Evolutionary conservation across 2,113 vertebrate genomes (phyloP), one percentile per base, ranked within the genome.

Genomic region (Poeciliopsis occidentalis): DNA sequence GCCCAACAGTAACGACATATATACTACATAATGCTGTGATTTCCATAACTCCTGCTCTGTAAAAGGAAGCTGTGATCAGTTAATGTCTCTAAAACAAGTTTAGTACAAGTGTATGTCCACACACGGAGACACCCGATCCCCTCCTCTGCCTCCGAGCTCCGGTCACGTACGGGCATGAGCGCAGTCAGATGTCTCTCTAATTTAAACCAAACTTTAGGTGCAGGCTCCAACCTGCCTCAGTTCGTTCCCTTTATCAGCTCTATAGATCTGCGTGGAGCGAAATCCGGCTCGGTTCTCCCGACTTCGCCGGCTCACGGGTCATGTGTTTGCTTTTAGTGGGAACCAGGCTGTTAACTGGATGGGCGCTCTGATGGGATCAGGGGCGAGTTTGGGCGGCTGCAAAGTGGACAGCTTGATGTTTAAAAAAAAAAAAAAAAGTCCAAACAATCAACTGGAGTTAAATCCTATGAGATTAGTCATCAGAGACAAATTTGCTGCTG

Each of bases 161-260:
- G 75, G 79, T 88, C 87, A 69, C 89, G 92, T 93, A 92, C 71
- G 91, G 85, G 86, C 84, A 87, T 90, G 78, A 93, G 93, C 95
- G 81, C 92, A 92, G 94, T 95, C 94, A 92, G 89, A 95, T 96
- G 92, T 94, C 90, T 90, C 91, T 90, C 88, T 88, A 95, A 95
- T 92, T 77, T 84, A 88, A 78, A 89, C 91, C 93, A 96, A 95
- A 95, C 94, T 92, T 85, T 88, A 87, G 91, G 89, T 84, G 83
- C 92, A 91, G 91, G 86, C 87, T 82, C 80, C 64, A 75, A 82
- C 89, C 72, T 89, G 92, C 93, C 95, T 90, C 90, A 88, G 37
- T 62, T 72, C 47, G 30, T 29, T 88, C 93, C 92, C 92, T 95
- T 93, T 94, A 95, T 95, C 93, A 94, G 87, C 86, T 95, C 96